Evolutionary conservation across 37 sponge, comb jelly and placozoan genomes (phyloP).

Genomic region (Halichondria panicea): DNA sequence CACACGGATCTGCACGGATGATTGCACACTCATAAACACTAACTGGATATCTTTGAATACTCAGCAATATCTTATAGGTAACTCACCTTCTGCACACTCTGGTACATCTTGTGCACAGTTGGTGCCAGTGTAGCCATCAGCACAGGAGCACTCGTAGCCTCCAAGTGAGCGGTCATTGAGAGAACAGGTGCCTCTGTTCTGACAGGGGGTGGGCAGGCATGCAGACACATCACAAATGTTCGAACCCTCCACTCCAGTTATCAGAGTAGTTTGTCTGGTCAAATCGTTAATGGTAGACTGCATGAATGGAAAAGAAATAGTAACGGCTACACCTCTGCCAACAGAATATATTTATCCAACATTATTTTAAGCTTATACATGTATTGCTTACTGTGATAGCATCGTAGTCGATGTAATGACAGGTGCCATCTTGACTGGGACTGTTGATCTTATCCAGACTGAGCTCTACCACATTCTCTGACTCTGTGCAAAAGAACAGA

Average conservation of each 20-base stretch:
- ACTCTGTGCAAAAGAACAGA: neutral
- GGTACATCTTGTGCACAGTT: slow-evolving; percentile 45
- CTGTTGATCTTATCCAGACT: neutral
- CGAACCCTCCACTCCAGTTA: neutral
- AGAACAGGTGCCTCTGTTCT: slow-evolving; percentile 50
- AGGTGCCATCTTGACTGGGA: slow-evolving; percentile 2
- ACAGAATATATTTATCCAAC: neutral
- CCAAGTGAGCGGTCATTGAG: neutral
- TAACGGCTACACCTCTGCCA: neutral
- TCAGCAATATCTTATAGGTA: too few relatives aligned
- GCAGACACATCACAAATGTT: slow-evolving; percentile 40
- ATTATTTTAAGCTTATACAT: neutral
- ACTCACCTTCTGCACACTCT: slow-evolving; percentile 38
- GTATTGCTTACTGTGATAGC: neutral
- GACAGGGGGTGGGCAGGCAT: slow-evolving; percentile 69
- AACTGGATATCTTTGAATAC: too few relatives aligned
- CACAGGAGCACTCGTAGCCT: slow-evolving; percentile 63
- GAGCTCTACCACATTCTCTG: slow-evolving; percentile 1
- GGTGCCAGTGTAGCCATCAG: slow-evolving; percentile 31
- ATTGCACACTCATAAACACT: too few relatives aligned
- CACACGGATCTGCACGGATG: slow-evolving; percentile 43
- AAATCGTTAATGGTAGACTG: slow-evolving; percentile 13
- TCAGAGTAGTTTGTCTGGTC: slow-evolving; percentile 9
- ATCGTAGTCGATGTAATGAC: neutral
- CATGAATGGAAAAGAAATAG: neutral